These are phyloP conservation scores for Dendronephthya gigantea DNA, from an alignment of 64 coral and sea anemone species.

Conservation along the genomic window DNA sequence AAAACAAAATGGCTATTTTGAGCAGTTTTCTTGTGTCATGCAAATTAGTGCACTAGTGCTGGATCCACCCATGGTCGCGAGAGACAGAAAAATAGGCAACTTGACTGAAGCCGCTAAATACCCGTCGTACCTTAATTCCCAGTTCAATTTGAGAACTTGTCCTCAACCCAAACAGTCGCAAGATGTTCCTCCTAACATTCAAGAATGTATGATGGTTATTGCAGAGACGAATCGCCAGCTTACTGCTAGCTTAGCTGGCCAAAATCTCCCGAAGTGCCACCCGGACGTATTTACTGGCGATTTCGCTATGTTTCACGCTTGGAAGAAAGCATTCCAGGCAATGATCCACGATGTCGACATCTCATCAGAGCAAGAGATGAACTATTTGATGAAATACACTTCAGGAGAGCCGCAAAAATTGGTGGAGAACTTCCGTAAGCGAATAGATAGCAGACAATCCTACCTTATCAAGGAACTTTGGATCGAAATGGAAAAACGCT, in stretches of 20 bases:
- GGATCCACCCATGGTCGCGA: no score
- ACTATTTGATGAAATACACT: not conserved
- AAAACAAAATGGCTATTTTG: no score
- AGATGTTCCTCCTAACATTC: not conserved
- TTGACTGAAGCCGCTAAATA: not conserved
- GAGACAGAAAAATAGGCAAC: not conserved
- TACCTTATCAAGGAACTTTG: not conserved
- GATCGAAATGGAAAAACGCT: not conserved
- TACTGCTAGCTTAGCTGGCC: not conserved
- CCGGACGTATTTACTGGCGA: no score
- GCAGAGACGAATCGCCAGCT: not conserved
- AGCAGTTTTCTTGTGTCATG: no score
- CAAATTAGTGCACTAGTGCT: no score
- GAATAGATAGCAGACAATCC: not conserved
- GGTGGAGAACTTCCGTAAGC: not conserved
- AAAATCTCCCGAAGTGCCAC: slow-evolving; percentile 12
- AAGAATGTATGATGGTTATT: not conserved
- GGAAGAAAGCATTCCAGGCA: slow-evolving; percentile 3
- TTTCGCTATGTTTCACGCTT: not conserved
- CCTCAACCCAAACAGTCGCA: not conserved
- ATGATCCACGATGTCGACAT: not conserved
- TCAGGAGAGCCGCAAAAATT: not conserved
- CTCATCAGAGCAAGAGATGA: not conserved
- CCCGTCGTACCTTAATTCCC: not conserved
- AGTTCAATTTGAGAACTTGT: not conserved